These are phyloP conservation scores for Yoshiicerus persimilis DNA, from an alignment of 1,140 invertebrate genomes.

Conservation along the genomic window DNA sequence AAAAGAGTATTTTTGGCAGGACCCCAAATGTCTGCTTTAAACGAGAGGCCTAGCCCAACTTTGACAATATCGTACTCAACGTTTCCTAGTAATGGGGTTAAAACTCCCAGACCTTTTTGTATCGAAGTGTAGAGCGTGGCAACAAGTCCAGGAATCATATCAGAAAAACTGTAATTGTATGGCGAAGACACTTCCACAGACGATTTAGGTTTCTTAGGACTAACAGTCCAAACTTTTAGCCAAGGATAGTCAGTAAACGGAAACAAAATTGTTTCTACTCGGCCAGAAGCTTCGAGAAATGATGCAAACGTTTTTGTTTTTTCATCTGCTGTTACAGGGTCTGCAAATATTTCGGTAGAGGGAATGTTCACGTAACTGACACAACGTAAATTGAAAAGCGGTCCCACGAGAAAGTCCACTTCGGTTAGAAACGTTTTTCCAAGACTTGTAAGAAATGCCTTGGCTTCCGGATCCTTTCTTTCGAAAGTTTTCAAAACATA, in stretches of 20 bases:
- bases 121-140: neutral
- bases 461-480: neutral
- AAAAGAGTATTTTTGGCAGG: neutral
- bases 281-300: neutral
- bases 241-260: neutral
- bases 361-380: neutral
- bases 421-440: conserved; percentile 28
- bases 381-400: conserved; percentile 13
- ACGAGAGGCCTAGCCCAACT: neutral
- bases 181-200: neutral
- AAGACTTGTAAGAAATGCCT: conserved; percentile 27
- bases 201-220: neutral
- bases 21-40: neutral
- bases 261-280: neutral
- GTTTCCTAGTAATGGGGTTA: neutral
- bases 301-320: neutral
- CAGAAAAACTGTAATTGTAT: neutral
- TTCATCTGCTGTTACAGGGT: neutral
- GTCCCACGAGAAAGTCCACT: neutral
- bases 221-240: neutral
- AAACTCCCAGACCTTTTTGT: neutral
- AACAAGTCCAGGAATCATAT: neutral
- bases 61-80: neutral
- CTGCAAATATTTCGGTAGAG: conserved; percentile 13
- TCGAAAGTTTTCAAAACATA: conserved; percentile 33